Conservation (phyloP, 2,888 invertebrate species). For the Drosophila percnosoma region DNA sequence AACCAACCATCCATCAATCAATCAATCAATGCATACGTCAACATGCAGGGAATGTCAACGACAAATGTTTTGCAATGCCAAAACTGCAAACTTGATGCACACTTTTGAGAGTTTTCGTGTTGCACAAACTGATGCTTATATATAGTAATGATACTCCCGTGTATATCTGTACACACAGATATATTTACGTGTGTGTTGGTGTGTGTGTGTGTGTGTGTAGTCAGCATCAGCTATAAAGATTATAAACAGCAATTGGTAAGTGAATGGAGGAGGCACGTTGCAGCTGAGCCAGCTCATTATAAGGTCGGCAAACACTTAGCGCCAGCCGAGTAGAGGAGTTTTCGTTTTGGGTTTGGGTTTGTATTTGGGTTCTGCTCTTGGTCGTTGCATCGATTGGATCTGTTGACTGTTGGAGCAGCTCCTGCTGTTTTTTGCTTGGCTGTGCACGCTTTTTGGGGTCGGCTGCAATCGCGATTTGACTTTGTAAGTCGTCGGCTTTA, state of each 20-base stretch:
- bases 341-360: slow-evolving; percentile 14
- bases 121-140: slow-evolving; percentile 1
- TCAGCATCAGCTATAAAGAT: slow-evolving; percentile 65
- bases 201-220: slow-evolving; percentile 11
- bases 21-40: slow-evolving; percentile 70
- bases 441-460: slow-evolving; percentile 61
- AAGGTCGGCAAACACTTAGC: slow-evolving; percentile 71
- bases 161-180: slow-evolving; percentile 10
- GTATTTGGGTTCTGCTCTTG: slow-evolving; percentile 11
- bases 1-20: slow-evolving; percentile 38
- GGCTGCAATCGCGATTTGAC: slow-evolving; percentile 79
- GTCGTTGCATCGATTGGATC: slow-evolving; percentile 71
- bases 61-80: slow-evolving; percentile 62
- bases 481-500: slow-evolving; percentile 81
- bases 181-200: not conserved
- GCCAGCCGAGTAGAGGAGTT: slow-evolving; percentile 51
- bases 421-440: slow-evolving; percentile 23
- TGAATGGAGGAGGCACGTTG: slow-evolving; percentile 43
- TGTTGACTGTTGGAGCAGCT: slow-evolving; percentile 34
- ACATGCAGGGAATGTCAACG: slow-evolving; percentile 61
- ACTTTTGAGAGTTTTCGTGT: slow-evolving; percentile 41
- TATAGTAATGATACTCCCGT: not conserved
- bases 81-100: slow-evolving; percentile 35
- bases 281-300: slow-evolving; percentile 61
- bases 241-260: slow-evolving; percentile 66